phyloP scores from a whole-genome alignment of 2,113 vertebrate species.

The Mesitornis unicolor region DNA sequence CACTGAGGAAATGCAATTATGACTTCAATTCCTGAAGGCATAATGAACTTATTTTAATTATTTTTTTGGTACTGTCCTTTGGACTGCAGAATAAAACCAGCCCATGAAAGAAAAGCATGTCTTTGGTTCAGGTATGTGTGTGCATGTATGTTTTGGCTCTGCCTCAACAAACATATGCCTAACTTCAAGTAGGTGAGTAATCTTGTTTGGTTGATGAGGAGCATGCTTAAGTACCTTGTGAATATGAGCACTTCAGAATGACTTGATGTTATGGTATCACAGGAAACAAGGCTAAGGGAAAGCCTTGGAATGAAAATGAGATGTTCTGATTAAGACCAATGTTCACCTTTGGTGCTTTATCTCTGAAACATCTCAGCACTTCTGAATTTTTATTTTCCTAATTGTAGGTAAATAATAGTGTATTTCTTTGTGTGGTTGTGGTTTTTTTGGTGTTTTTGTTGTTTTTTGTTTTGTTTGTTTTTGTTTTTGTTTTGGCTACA shows the following conservation, averaged over 20 bases:
- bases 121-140: background rate
- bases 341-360: background rate
- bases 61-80: background rate
- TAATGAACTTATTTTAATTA: background rate
- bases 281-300: background rate
- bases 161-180: background rate
- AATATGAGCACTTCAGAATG: background rate
- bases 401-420: background rate
- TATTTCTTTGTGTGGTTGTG: too few relatives aligned
- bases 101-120: background rate
- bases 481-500: background rate
- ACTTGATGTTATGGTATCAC: background rate
- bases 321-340: background rate
- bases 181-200: background rate
- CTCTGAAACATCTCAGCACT: background rate
- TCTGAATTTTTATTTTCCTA: background rate
- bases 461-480: too few relatives aligned
- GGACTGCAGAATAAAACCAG: background rate
- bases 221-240: background rate
- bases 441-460: too few relatives aligned
- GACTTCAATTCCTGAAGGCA: background rate
- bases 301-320: background rate
- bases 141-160: background rate
- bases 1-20: too few relatives aligned
- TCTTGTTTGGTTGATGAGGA: background rate